Evolutionary conservation across 2,797 vertebrate species (phyloP).

Genomic region (Ctenochaetus hawaiiensis): DNA sequence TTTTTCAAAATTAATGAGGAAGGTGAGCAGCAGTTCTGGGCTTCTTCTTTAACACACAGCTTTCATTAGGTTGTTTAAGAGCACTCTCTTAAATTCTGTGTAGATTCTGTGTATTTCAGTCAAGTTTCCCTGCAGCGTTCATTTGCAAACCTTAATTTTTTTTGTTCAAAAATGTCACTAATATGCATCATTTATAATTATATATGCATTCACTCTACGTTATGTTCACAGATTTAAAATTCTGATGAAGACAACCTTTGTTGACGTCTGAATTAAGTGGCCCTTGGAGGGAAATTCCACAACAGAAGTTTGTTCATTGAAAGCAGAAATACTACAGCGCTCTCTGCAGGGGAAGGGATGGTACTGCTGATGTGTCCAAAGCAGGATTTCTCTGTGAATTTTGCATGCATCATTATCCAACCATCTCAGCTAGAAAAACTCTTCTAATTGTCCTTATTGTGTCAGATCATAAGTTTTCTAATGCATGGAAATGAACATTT

Average conservation of each 20-base stretch:
- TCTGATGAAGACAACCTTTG: conserved; percentile 50
- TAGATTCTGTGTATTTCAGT: neutral
- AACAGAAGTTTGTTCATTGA: conserved; percentile 5
- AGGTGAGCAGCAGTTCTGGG: conserved; percentile 58
- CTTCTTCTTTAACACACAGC: neutral
- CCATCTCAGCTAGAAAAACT: conserved; percentile 15
- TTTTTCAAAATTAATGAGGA: conserved; percentile 81
- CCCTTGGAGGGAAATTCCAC: conserved; percentile 25
- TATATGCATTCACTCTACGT: conserved; percentile 10
- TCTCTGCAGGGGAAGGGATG: conserved; percentile 34
- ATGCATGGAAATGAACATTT: neutral
- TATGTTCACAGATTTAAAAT: conserved; percentile 59
- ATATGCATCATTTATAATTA: conserved; percentile 8
- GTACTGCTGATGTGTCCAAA: conserved; percentile 25
- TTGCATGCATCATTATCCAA: conserved; percentile 8
- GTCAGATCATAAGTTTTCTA: conserved; percentile 21
- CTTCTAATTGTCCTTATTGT: neutral
- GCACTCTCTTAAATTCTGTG: neutral
- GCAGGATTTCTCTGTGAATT: conserved; percentile 10
- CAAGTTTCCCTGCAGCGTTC: conserved; percentile 13
- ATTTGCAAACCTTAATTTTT: neutral
- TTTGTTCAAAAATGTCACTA: neutral
- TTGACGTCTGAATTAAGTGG: conserved; percentile 29
- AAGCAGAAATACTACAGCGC: conserved; percentile 42
- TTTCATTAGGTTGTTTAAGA: conserved; percentile 15